Conservation (phyloP, 2,113 vertebrate species). For the Leptodactylus fuscus region DNA sequence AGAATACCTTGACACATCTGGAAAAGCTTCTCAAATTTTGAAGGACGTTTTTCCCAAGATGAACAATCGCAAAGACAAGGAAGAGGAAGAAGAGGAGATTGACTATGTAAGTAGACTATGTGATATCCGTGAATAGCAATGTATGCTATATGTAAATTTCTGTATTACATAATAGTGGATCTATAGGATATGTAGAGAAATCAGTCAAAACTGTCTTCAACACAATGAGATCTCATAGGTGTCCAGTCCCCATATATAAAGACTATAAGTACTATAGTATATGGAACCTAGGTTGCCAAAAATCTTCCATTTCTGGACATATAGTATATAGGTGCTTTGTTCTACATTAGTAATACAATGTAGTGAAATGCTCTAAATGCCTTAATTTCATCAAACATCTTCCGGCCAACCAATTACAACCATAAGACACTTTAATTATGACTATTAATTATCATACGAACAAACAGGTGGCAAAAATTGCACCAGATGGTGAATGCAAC, state of each 20-base stretch:
- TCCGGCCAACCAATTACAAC: neutral
- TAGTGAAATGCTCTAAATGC: neutral
- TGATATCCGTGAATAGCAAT: no score
- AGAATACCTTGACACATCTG: constrained; percentile 89
- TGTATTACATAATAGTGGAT: neutral
- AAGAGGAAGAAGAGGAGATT: constrained; percentile 88
- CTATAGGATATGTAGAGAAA: neutral
- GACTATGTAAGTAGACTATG: constrained; percentile 92
- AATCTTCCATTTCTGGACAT: no score
- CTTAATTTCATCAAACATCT: neutral
- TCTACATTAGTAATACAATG: neutral
- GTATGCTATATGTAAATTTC: neutral
- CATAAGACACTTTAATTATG: constrained; percentile 9
- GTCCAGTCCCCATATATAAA: neutral
- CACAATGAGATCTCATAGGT: neutral
- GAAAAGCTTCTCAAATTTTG: constrained; percentile 82
- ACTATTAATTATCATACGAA: constrained; percentile 13
- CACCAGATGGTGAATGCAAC: neutral
- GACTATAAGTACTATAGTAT: neutral
- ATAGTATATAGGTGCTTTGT: neutral
- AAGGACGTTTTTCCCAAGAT: constrained; percentile 91
- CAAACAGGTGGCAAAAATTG: neutral
- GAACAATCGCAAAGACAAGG: constrained; percentile 80
- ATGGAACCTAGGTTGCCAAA: neutral
- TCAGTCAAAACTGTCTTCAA: neutral